Evolutionary conservation across 2,797 vertebrate species (phyloP), one percentile per base, ranked within the genome.

Genomic region (Champsocephalus gunnari): DNA sequence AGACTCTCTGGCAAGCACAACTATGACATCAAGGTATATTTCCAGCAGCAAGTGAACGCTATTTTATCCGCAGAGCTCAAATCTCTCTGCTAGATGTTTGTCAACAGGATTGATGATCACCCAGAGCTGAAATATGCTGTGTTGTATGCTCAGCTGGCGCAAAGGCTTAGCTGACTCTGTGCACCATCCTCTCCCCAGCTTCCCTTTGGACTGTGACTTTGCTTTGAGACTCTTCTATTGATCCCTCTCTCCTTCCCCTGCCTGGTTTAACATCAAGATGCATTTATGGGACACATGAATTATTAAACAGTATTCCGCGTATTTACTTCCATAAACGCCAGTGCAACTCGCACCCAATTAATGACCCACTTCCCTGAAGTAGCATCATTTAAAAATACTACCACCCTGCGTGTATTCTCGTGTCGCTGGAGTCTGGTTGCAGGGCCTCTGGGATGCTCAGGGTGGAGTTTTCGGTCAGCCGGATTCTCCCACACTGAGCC

Each of bases 21-120:
- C 94, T 97, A 95, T 92, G 96, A 98, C 89, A 94, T 93, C 84
- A 98, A 98, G 97, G 97, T 98, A 98, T 79, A 81, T 47, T 56
- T 66, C 58, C 41, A 32, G 84, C 76, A 58, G 79, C 49, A 55
- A 53, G 59, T 19, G n/a, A 73, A 71, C 69, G 67, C 51, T 49
- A 41, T 1, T 75, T 70, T 59, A 47, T 49, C 34, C 38, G 61
- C 56, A 73, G 78, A 79, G 68, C 68, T 78, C 50, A 28, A 34
- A 58, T 63, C 66, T 32, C 75, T 65, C 73, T 34, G 65, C 72
- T 66, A 55, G 41, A 75, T 75, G 77, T 81, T 83, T 59, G 58
- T 66, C 72, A 51, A 38, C 28, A 66, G 70, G 73, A 75, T 48
- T 75, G 77, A 73, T 69, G 75, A 80, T 81, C 82, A 66, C 34